A percentile compares a stretch with the other conserved stretches of the same genome.
phyloP scores from a whole-genome alignment of 2,888 invertebrate genomes.

The Pollenia labialis region DNA sequence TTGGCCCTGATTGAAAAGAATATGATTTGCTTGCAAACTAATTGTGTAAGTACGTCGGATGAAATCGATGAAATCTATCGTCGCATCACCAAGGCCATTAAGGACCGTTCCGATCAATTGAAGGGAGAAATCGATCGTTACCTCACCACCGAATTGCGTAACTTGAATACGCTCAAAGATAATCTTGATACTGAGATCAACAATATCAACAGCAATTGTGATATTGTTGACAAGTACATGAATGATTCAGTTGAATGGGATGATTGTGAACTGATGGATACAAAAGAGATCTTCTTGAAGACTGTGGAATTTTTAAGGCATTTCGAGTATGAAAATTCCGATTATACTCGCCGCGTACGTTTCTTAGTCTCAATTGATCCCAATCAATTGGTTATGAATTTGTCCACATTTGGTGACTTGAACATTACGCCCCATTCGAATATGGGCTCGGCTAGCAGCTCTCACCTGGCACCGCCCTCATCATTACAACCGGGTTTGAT shows the following conservation, averaged over 20 bases:
- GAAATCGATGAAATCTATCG: slow-evolving; percentile 97
- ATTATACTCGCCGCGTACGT: slow-evolving; percentile 93
- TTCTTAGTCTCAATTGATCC: slow-evolving; percentile 96
- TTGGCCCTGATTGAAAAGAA: slow-evolving; percentile 94
- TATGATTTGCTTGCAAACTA: slow-evolving; percentile 93
- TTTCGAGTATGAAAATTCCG: slow-evolving; percentile 96
- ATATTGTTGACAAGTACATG: slow-evolving; percentile 97
- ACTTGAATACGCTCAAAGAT: slow-evolving; percentile 94
- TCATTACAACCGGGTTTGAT: slow-evolving; percentile 92
- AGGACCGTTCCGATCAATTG: slow-evolving; percentile 94
- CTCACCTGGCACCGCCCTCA: slow-evolving; percentile 86
- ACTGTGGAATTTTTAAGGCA: slow-evolving; percentile 97
- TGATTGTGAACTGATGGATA: slow-evolving; percentile 95
- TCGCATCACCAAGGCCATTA: slow-evolving; percentile 93
- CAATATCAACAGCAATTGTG: slow-evolving; percentile 98
- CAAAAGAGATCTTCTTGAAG: slow-evolving; percentile 97
- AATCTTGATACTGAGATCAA: slow-evolving; percentile 97
- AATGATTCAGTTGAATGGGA: slow-evolving; percentile 96
- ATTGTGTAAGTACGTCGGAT: slow-evolving; percentile 94
- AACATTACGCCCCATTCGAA: slow-evolving; percentile 89
- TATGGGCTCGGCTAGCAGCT: slow-evolving; percentile 83
- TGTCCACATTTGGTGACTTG: slow-evolving; percentile 95
- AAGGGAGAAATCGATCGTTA: slow-evolving; percentile 96
- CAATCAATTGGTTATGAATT: slow-evolving; percentile 93
- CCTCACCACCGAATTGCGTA: slow-evolving; percentile 93